Percentiles rank a stretch among this genome's conserved stretches.
phyloP scores from a whole-genome alignment of 2,888 invertebrate genomes.

The Microdon myrmicae region DNA sequence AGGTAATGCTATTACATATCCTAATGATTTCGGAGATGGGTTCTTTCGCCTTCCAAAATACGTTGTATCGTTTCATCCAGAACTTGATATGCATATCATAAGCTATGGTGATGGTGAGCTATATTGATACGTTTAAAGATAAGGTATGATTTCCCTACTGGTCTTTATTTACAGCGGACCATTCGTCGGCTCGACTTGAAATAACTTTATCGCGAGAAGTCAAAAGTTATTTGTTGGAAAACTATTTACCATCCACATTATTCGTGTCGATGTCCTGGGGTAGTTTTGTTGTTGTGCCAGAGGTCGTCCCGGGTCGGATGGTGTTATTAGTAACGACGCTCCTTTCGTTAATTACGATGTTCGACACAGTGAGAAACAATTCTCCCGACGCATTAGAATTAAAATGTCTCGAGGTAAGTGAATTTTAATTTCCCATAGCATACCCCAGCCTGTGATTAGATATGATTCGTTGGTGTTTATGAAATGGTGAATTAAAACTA shows the following conservation, averaged over 20 bases:
- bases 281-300: constrained; percentile 74
- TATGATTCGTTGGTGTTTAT: background rate
- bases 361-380: constrained; percentile 75
- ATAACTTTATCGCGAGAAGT: constrained; percentile 73
- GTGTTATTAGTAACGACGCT: constrained; percentile 72
- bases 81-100: constrained; percentile 72
- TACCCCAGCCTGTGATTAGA: no score
- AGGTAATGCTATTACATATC: constrained; percentile 69
- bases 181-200: constrained; percentile 72
- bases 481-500: background rate
- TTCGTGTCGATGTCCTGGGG: constrained; percentile 77
- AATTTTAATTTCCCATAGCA: constrained; percentile 13
- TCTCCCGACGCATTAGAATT: constrained; percentile 73
- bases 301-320: constrained; percentile 75
- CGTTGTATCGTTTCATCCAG: constrained; percentile 73
- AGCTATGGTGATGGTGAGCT: constrained; percentile 73
- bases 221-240: constrained; percentile 73
- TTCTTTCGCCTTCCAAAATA: constrained; percentile 73
- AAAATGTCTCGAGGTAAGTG: constrained; percentile 70
- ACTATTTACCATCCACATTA: constrained; percentile 73
- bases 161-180: constrained; percentile 69
- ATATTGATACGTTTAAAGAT: constrained; percentile 55
- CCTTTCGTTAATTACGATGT: constrained; percentile 74
- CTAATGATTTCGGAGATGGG: constrained; percentile 69
- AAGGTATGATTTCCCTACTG: constrained; percentile 65